phyloP scores from a whole-genome alignment of 1,140 invertebrate genomes.

The Ips typographus region DNA sequence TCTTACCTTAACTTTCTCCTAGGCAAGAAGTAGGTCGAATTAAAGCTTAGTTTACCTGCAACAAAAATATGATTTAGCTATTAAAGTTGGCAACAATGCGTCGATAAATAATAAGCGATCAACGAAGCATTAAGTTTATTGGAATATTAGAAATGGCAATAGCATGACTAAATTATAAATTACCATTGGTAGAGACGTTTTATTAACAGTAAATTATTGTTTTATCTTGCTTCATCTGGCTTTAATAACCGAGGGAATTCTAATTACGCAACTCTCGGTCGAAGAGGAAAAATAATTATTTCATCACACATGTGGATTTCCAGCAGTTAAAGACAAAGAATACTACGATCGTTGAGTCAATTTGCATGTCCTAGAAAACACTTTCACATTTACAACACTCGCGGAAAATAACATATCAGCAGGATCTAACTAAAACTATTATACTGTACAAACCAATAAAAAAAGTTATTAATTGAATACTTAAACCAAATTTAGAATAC shows the following conservation, averaged over 20 bases:
- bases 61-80: background rate
- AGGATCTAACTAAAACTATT: too few species aligned
- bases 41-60: background rate
- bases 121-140: background rate
- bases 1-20: background rate
- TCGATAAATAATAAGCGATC: background rate
- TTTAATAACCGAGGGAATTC: constrained; percentile 3
- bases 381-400: too few species aligned
- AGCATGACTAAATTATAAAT: background rate
- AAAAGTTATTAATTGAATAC: too few species aligned
- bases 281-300: background rate
- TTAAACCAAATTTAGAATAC: too few species aligned
- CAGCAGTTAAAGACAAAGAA: too few species aligned
- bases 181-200: background rate
- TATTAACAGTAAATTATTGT: constrained; percentile 6
- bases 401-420: too few species aligned
- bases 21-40: background rate
- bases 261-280: background rate
- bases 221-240: background rate
- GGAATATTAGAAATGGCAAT: background rate
- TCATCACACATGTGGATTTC: background rate
- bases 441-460: too few species aligned
- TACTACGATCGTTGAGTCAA: too few species aligned
- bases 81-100: background rate
- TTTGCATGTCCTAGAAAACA: too few species aligned